Percentiles rank a stretch among this genome's conserved stretches.
phyloP scores from a whole-genome alignment of 2,888 invertebrate genomes.

The Schizaphis graminum region DNA sequence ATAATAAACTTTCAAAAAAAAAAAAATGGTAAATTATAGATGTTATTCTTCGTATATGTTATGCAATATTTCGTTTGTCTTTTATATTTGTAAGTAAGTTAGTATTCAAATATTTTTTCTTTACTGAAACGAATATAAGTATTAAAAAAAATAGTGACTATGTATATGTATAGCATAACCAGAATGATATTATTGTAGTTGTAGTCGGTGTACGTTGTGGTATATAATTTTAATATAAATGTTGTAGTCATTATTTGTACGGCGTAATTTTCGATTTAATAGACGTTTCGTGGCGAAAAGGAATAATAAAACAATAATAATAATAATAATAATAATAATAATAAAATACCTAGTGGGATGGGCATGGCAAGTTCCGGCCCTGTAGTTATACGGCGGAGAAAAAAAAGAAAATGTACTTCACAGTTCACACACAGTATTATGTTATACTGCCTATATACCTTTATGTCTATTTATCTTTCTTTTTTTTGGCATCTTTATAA shows the following conservation, averaged over 20 bases:
- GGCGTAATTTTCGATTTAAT: slow-evolving; percentile 65
- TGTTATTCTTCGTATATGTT: background rate
- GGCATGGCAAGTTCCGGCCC: slow-evolving; percentile 54
- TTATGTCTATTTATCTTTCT: slow-evolving; percentile 40
- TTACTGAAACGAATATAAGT: slow-evolving; percentile 11
- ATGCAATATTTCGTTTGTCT: slow-evolving; percentile 34
- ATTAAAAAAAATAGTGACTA: slow-evolving; percentile 29
- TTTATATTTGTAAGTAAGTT: slow-evolving; percentile 9
- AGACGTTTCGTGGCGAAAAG: slow-evolving; percentile 62
- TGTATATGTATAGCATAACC: background rate
- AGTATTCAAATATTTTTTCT: slow-evolving; percentile 32
- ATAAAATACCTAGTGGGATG: slow-evolving; percentile 62
- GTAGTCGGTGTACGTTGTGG: slow-evolving; percentile 15
- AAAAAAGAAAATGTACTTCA: slow-evolving; percentile 35
- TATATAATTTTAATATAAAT: slow-evolving; percentile 65
- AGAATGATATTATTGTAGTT: slow-evolving; percentile 50
- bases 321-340: slow-evolving; percentile 52
- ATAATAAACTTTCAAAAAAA: slow-evolving; percentile 6
- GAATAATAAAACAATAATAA: slow-evolving; percentile 62
- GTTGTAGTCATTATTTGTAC: slow-evolving; percentile 64
- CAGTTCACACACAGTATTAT: slow-evolving; percentile 30
- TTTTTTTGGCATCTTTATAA: background rate
- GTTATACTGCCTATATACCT: background rate
- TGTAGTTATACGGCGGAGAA: slow-evolving; percentile 4
- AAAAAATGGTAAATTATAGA: slow-evolving; percentile 6